phyloP scores from a whole-genome alignment of 2,888 invertebrate genomes.

The Omphaloscelis lunosa region DNA sequence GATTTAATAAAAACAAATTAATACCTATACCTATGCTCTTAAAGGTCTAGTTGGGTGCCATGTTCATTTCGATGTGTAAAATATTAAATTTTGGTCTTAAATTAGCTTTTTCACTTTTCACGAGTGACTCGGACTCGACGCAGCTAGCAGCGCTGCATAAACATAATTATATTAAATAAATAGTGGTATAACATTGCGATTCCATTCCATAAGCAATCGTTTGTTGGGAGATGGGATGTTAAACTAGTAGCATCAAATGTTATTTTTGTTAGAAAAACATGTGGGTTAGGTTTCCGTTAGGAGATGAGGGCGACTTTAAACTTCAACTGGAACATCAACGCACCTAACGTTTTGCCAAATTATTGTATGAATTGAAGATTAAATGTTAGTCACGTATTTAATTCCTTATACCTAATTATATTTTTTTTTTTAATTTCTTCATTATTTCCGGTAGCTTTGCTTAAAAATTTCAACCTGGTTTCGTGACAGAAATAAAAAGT shows the following conservation, averaged over 20 bases:
- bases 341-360: neutral
- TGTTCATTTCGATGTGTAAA: neutral
- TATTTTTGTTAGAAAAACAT: neutral
- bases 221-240: neutral
- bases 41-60: neutral
- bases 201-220: neutral
- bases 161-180: neutral
- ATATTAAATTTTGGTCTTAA: constrained; percentile 5
- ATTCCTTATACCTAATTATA: neutral
- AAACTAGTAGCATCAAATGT: neutral
- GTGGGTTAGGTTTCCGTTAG: neutral
- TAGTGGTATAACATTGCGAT: neutral
- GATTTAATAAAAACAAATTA: neutral
- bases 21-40: neutral
- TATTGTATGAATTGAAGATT: neutral
- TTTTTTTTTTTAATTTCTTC: neutral
- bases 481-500: neutral
- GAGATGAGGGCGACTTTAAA: neutral
- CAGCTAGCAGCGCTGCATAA: neutral
- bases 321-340: neutral
- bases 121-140: neutral
- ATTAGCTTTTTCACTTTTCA: constrained; percentile 5
- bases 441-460: neutral
- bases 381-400: constrained; percentile 12
- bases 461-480: constrained; percentile 2